Conservation (phyloP, 2,797 vertebrate genomes). For the Limosa lapponica region DNA sequence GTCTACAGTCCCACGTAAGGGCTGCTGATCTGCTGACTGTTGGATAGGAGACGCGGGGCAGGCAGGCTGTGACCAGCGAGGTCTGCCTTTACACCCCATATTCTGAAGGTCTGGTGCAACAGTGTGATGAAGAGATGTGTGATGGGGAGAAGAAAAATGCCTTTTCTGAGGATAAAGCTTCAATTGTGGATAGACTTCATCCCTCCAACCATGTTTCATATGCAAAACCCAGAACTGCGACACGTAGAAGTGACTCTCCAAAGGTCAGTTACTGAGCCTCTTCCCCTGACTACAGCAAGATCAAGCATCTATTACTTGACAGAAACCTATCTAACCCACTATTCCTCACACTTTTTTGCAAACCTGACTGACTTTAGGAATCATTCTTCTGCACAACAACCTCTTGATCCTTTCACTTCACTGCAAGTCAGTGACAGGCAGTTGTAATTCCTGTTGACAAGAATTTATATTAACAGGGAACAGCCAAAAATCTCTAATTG, state of each 20-base stretch:
- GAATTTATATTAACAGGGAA: not conserved
- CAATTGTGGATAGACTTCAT: not conserved
- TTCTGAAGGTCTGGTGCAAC: fast-evolving
- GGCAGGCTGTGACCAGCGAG: fast-evolving
- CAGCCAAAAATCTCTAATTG: not conserved
- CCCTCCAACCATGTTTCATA: not conserved
- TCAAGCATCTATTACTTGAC: not conserved
- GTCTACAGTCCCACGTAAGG: not conserved
- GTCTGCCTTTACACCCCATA: too few relatives aligned
- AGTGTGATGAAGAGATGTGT: not conserved
- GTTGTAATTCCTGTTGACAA: not conserved
- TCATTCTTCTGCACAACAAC: not conserved
- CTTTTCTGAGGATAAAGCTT: not conserved
- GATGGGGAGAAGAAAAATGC: not conserved
- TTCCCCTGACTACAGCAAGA: not conserved
- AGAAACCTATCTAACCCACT: not conserved
- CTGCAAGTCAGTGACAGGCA: not conserved
- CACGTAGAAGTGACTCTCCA: not conserved
- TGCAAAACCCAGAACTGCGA: not conserved
- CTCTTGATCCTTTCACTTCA: not conserved
- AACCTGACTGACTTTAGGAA: not conserved
- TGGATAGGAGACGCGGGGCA: fast-evolving
- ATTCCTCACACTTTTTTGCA: not conserved
- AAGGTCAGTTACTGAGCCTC: not conserved
- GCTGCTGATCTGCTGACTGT: not conserved